Percentiles rank a stretch among this genome's conserved stretches.
Evolutionary conservation across 1,140 invertebrate species (phyloP).

Genomic region (Drosophila saltans): DNA sequence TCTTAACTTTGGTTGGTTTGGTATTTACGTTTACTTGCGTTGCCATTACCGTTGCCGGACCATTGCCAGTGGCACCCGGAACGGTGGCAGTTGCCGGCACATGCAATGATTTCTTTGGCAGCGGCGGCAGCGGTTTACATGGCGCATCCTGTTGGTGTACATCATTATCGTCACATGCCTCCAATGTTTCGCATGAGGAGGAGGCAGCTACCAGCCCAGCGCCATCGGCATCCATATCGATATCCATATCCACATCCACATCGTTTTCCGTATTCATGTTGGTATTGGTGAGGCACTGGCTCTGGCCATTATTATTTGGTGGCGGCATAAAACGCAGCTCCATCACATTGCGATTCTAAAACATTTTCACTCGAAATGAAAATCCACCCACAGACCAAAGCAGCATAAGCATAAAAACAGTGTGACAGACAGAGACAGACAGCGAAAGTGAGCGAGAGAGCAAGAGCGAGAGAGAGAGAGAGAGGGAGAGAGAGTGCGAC

Average conservation of each 20-base stretch:
- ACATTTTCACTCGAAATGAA: conserved; percentile 52
- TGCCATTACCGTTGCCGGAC: conserved; percentile 19
- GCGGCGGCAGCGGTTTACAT: conserved; percentile 72
- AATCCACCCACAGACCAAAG: conserved; percentile 24
- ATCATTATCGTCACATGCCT: conserved; percentile 63
- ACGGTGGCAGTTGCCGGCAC: not conserved
- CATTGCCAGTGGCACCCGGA: conserved; percentile 16
- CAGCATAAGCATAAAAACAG: conserved; percentile 17
- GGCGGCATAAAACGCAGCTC: conserved; percentile 80
- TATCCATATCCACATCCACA: conserved; percentile 15
- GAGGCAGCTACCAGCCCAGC: conserved; percentile 47
- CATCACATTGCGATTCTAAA: conserved; percentile 83
- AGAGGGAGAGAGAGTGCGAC: conserved; percentile 31
- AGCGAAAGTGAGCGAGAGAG: conserved; percentile 12
- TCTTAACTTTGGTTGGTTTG: conserved; percentile 55
- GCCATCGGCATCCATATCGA: conserved; percentile 18
- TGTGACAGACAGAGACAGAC: conserved; percentile 13
- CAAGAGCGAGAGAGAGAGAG: conserved; percentile 5
- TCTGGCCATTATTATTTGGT: conserved; percentile 33
- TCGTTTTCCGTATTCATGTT: conserved; percentile 22
- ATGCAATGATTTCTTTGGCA: conserved; percentile 53
- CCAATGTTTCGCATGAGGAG: conserved; percentile 77
- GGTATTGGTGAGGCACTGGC: conserved; percentile 18
- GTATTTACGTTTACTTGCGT: conserved; percentile 56
- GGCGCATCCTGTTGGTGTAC: conserved; percentile 44